phyloP scores from a whole-genome alignment of 2,797 vertebrate genomes.

The Sylvilagus floridanus region DNA sequence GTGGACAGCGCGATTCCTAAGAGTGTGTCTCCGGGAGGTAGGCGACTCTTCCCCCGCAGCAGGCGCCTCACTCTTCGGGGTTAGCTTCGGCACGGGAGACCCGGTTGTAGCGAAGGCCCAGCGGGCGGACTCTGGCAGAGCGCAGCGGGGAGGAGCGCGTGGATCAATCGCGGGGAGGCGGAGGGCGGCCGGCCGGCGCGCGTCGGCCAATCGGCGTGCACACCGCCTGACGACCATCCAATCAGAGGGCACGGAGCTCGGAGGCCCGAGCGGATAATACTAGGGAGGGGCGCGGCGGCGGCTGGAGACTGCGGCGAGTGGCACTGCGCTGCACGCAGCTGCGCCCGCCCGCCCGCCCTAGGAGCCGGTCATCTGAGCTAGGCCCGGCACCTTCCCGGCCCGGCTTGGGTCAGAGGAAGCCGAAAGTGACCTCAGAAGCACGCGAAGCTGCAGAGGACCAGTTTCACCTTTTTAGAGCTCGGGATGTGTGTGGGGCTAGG shows the following conservation, averaged over 20 bases:
- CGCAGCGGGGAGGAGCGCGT: neutral
- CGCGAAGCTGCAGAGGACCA: neutral
- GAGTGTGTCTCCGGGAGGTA: conserved; percentile 17
- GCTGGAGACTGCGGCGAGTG: conserved; percentile 20
- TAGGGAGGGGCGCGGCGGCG: conserved; percentile 22
- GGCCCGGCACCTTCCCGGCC: neutral
- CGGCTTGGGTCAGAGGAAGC: neutral
- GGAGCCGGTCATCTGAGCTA: neutral
- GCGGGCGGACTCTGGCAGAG: neutral
- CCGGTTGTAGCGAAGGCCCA: conserved; percentile 67
- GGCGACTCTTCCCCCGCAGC: neutral
- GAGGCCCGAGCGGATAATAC: conserved; percentile 77
- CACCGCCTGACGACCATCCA: conserved; percentile 79
- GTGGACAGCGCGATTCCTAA: conserved; percentile 24
- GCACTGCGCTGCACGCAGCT: neutral
- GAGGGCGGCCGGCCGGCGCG: neutral
- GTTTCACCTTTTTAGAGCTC: conserved; percentile 26
- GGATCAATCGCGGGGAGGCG: neutral
- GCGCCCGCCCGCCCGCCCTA: neutral
- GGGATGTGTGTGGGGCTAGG: conserved; percentile 23
- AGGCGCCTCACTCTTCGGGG: neutral
- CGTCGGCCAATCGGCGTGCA: conserved; percentile 81
- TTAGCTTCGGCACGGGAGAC: neutral
- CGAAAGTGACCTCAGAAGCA: neutral
- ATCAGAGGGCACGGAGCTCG: conserved; percentile 74